Percentiles rank a stretch among this genome's conserved stretches.
These are phyloP conservation scores for Bursaphelenchus okinawaensis DNA, from an alignment of 2,888 invertebrate species.

Conservation along the genomic window DNA sequence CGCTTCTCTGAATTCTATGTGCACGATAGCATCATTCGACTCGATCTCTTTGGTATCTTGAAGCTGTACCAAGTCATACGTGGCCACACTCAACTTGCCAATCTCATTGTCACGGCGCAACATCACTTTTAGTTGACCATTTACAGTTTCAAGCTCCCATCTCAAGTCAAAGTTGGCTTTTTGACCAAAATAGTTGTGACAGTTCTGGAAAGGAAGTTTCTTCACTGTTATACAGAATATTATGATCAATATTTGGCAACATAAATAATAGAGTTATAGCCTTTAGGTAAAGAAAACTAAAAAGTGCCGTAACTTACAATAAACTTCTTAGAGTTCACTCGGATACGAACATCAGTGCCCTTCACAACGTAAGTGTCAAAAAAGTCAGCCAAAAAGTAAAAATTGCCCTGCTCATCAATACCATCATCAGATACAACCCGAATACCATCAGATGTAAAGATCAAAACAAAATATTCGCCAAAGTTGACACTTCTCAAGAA, in stretches of 20 bases:
- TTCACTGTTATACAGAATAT: too few species aligned
- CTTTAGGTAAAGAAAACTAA: too few species aligned
- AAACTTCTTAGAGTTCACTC: background rate
- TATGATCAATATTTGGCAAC: too few species aligned
- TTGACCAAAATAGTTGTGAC: background rate
- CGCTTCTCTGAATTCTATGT: constrained; percentile 1
- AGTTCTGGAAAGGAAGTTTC: too few species aligned
- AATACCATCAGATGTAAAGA: background rate
- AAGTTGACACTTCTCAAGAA: background rate
- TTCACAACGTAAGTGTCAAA: background rate
- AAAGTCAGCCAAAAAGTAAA: constrained; percentile 11
- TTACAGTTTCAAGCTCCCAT: background rate
- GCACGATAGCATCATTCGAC: background rate
- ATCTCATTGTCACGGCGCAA: background rate
- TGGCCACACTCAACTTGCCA: background rate
- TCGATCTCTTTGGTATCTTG: constrained; percentile 1
- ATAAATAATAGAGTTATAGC: too few species aligned
- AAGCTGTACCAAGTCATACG: background rate
- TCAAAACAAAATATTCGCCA: background rate
- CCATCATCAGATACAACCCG: background rate
- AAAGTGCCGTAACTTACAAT: background rate
- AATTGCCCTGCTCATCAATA: constrained; percentile 5
- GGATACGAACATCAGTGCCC: background rate
- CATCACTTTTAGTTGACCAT: constrained; percentile 1
- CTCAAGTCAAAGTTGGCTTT: background rate